These are phyloP conservation scores for Drosophila lacertosa DNA, from an alignment of 1,140 invertebrate species.

Conservation along the genomic window DNA sequence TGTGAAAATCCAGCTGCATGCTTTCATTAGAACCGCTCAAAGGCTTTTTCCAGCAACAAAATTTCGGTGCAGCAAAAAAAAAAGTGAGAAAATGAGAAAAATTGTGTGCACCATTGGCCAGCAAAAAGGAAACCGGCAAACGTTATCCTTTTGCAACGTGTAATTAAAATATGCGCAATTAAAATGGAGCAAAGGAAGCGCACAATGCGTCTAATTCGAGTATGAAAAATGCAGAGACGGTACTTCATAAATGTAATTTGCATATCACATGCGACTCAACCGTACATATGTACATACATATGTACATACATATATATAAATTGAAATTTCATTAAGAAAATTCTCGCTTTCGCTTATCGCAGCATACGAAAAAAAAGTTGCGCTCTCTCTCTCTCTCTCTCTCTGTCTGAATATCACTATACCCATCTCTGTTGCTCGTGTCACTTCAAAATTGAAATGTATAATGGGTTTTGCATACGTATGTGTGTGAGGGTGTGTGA, in stretches of 20 bases:
- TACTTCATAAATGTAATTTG: slow-evolving; percentile 66
- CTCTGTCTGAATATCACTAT: not conserved
- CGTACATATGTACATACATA: too few species aligned
- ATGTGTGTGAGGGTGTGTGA: slow-evolving; percentile 7
- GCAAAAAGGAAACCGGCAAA: not conserved
- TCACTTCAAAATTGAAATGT: slow-evolving; percentile 77
- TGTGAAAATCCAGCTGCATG: slow-evolving; percentile 11
- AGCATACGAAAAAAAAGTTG: slow-evolving; percentile 3
- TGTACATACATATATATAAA: too few species aligned
- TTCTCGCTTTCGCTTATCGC: slow-evolving; percentile 42
- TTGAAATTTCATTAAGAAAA: slow-evolving; percentile 81
- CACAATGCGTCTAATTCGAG: slow-evolving; percentile 38
- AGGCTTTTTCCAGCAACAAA: slow-evolving; percentile 32
- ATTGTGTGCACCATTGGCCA: slow-evolving; percentile 32
- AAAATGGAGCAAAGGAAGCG: slow-evolving; percentile 43
- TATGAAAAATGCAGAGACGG: slow-evolving; percentile 24
- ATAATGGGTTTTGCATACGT: slow-evolving; percentile 62
- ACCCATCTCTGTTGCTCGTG: slow-evolving; percentile 9
- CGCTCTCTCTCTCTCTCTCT: not conserved
- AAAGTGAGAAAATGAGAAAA: slow-evolving; percentile 12
- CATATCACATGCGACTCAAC: slow-evolving; percentile 44
- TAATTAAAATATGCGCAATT: slow-evolving; percentile 80
- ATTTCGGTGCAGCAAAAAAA: slow-evolving; percentile 22
- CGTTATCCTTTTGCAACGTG: slow-evolving; percentile 64
- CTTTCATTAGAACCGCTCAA: slow-evolving; percentile 23